Evolutionary conservation across 2,888 invertebrate genomes (phyloP), one percentile per base, ranked within the genome.

Genomic region (Byasa hedistus): DNA sequence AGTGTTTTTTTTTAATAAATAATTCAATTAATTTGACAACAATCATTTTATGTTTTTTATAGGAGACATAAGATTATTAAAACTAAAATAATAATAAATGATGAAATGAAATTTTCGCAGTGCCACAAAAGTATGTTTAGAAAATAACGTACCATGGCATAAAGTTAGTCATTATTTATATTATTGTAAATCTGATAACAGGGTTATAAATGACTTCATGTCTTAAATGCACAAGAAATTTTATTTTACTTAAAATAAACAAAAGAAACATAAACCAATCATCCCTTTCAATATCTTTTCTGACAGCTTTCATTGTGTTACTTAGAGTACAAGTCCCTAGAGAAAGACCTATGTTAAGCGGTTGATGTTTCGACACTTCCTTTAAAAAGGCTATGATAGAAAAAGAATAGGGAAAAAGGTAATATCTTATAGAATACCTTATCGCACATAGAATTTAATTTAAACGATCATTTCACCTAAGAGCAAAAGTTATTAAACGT

Each of bases 331-430:
- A 56, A 22, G 62, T 66, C 66, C 56, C 66, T n/a, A 22, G 66
- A 66, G 66, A 63, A 44, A 36, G 23, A 63, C 63, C 66, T 66
- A 51, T 55, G 66, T 63, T 63, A 66, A 59, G 59, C 48, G 48
- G 12, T 44, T 66, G 62, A 58, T 59, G 62, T 36, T 58, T 66
- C 23, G 62, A 66, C 66, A 66, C 48, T 59, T 59, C 19, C 36
- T 32, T 55, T 32, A 32, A 55, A 56, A 27, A 55, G 15, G 23
- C 44, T 54, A 51, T 57, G 48, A 24, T 51, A 57, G 44, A 52
- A n/a, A 27, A 55, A 24, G 22, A 7, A 55, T 7, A 23, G 24
- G 55, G 24, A 8, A 48, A 48, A n/a, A n/a, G 48, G 0, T 44
- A 4, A 12, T 48, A 19, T 2, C 19, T 48, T 48, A n/a, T 48